These are phyloP conservation scores for Hydraecia micacea DNA, from an alignment of 2,888 invertebrate genomes.

Conservation along the genomic window DNA sequence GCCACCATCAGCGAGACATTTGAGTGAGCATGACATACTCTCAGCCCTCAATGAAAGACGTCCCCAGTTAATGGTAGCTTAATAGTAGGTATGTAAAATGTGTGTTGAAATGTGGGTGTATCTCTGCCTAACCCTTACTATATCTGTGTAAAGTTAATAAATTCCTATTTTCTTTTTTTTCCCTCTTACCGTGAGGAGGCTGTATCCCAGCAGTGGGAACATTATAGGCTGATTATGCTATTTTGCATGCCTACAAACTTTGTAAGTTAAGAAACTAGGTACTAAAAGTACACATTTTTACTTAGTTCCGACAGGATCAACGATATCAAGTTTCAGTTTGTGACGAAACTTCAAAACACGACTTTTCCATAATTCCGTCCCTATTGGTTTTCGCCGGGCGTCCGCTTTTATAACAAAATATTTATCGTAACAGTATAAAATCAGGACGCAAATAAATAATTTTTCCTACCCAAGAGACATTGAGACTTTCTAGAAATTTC, in stretches of 20 bases:
- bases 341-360: constrained; percentile 20
- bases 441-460: constrained; percentile 52
- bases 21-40: too few species aligned
- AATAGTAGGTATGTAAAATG: too few species aligned
- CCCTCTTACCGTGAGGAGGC: too few species aligned
- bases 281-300: background rate
- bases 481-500: constrained; percentile 65
- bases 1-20: too few species aligned
- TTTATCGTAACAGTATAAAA: constrained; percentile 30
- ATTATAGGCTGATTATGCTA: too few species aligned
- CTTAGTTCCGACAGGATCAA: background rate
- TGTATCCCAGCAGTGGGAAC: too few species aligned
- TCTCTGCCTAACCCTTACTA: background rate
- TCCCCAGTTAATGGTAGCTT: too few species aligned
- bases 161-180: too few species aligned
- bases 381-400: background rate
- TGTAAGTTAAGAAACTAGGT: too few species aligned
- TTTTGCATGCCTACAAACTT: too few species aligned
- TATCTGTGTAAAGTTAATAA: background rate
- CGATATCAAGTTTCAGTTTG: constrained; percentile 1
- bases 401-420: constrained; percentile 29
- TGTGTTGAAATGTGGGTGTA: too few species aligned
- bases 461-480: constrained; percentile 64
- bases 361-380: constrained; percentile 27
- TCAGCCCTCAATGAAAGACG: too few species aligned